Percentiles rank a stretch among this genome's conserved stretches.
phyloP scores from a whole-genome alignment of 2,888 invertebrate genomes.

The Papilio elwesi region DNA sequence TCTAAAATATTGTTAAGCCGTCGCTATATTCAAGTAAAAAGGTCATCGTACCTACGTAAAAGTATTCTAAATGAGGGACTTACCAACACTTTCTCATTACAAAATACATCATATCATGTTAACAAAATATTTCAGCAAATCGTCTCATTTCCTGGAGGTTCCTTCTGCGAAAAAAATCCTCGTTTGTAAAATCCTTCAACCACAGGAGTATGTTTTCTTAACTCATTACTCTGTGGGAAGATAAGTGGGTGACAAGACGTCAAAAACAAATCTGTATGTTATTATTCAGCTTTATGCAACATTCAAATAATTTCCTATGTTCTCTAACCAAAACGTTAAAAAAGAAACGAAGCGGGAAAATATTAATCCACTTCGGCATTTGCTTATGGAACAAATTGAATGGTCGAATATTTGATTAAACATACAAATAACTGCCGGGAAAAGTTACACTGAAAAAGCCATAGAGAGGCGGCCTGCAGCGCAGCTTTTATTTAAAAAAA shows the following conservation, averaged over 20 bases:
- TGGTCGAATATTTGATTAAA: slow-evolving; percentile 29
- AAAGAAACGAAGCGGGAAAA: slow-evolving; percentile 2
- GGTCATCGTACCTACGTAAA: no score
- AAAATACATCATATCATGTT: neutral
- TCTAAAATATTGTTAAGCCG: no score
- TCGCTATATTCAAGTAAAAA: no score
- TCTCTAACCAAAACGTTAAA: slow-evolving; percentile 9
- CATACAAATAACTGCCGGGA: slow-evolving; percentile 25
- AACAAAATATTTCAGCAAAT: neutral
- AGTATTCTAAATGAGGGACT: no score
- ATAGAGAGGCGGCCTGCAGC: slow-evolving; percentile 20
- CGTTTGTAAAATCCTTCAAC: neutral
- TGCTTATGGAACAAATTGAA: slow-evolving; percentile 19
- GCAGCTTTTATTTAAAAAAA: slow-evolving; percentile 27
- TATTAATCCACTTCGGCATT: slow-evolving; percentile 15
- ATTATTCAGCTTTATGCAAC: neutral
- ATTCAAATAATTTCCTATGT: slow-evolving; percentile 20
- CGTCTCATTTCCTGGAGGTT: neutral
- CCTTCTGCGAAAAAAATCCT: neutral
- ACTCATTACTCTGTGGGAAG: slow-evolving; percentile 16
- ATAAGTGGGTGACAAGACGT: slow-evolving; percentile 27
- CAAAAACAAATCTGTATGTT: slow-evolving; percentile 20
- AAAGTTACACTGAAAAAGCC: slow-evolving; percentile 32
- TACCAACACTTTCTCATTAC: no score
- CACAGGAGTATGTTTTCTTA: slow-evolving; percentile 17